Conservation (phyloP, 2,113 vertebrate species). For the Tretioscincus oriximinensis region DNA sequence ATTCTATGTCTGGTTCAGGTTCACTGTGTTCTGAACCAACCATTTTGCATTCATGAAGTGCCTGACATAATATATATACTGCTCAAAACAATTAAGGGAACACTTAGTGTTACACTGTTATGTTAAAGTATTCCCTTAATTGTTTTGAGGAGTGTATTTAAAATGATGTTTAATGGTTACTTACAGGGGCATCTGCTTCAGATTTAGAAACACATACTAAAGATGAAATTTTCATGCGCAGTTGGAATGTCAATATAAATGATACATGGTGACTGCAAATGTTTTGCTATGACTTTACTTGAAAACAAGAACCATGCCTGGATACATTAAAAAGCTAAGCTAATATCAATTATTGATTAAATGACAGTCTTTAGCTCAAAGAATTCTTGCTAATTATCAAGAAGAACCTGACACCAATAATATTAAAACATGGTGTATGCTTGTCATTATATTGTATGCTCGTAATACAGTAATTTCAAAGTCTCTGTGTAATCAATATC, state of each 20-base stretch:
- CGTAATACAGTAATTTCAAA: too few relatives aligned
- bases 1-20: too few relatives aligned
- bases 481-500: too few relatives aligned
- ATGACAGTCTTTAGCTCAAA: not conserved
- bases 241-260: accelerated
- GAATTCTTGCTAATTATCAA: not conserved
- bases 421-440: not conserved
- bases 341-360: not conserved
- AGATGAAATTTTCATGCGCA: not conserved
- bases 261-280: not conserved
- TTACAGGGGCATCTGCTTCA: not conserved
- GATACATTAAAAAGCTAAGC: not conserved
- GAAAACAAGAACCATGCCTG: not conserved
- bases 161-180: not conserved
- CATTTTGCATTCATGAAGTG: too few relatives aligned
- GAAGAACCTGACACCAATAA: not conserved
- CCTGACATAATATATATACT: not conserved
- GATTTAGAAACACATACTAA: not conserved
- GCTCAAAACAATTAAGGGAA: too few relatives aligned
- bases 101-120: too few relatives aligned
- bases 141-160: too few relatives aligned
- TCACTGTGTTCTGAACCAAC: too few relatives aligned
- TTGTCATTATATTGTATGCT: not conserved
- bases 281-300: not conserved
- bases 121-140: too few relatives aligned